Base-by-base conservation (phyloP, 2,113 vertebrate genomes). In the Sapajus apella region DNA sequence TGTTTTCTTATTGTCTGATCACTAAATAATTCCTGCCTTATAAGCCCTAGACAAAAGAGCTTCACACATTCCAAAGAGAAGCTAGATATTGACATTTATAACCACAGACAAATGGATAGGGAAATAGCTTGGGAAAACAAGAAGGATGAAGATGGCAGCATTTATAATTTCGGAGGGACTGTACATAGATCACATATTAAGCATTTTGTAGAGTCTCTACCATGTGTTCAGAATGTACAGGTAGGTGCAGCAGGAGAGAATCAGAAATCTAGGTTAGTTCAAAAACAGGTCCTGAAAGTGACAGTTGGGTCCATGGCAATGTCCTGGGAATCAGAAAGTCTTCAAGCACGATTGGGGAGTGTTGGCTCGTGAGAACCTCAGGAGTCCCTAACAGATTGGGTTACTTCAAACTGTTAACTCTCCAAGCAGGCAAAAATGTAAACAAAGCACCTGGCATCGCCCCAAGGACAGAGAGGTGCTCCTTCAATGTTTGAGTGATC, bases 391-490 rank as follows among this genome's bases (percentile, higher is more conserved):
- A 90, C 85, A 30, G 37, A 84, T 13, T 76, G 45, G 3, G 72
- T 92, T 84, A 91, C 55, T 93, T 73, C 77, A 97, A 82, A 50
- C 37, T 88, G n/a, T 64, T 96, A 75, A 47, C 30, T 66, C 25
- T 91, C 66, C 77, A 95, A 85, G 45, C 50, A 96, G 64, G 35
- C 77, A 91, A 55, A 92, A 89, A 50, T 18, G 35, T 18, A 84
- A 97, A 72, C 64, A 50, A 94, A 89, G 82, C 66, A 68, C 37
- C 13, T 94, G 83, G 91, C 55, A 81, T 95, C 30, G 94, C 56
- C 45, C 80, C 91, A 97, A 93, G 80, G 80, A 94, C 75, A 76
- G 32, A 72, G 66, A 96, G 27, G n/a, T 32, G 50, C 40, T 90
- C 76, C 47, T 89, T 32, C 64, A 89, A 91, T 52, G 75, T 55